A percentile compares a stretch with the other conserved stretches of the same genome.
phyloP scores from a whole-genome alignment of 2,888 invertebrate species.

The Heliconius aoede region DNA sequence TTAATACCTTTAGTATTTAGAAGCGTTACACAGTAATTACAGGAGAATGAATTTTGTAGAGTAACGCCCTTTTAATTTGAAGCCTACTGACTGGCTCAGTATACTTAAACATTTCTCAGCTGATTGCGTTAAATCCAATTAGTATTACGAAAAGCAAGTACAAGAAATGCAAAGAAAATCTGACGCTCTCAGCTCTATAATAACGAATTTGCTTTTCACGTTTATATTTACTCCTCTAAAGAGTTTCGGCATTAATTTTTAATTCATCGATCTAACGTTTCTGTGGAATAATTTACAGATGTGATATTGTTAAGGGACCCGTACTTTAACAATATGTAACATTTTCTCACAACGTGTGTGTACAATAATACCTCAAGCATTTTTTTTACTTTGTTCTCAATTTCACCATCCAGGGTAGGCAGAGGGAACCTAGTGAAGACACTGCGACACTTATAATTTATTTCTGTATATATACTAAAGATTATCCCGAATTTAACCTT shows the following conservation, averaged over 20 bases:
- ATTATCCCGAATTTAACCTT: no score
- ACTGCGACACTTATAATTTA: no score
- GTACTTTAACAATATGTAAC: not conserved
- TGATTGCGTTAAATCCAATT: slow-evolving; percentile 43
- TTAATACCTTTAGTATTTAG: slow-evolving; percentile 9
- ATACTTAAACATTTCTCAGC: slow-evolving; percentile 39
- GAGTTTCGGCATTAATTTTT: not conserved
- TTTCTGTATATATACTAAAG: no score
- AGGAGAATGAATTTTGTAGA: slow-evolving; percentile 27
- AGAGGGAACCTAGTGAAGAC: no score
- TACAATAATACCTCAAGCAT: no score
- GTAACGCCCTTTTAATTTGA: slow-evolving; percentile 32
- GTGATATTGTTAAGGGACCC: not conserved
- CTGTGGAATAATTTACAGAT: not conserved
- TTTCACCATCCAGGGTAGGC: no score
- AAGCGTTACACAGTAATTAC: slow-evolving; percentile 35
- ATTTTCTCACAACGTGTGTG: not conserved
- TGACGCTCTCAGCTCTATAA: slow-evolving; percentile 31
- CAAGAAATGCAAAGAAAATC: slow-evolving; percentile 27
- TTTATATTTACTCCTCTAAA: slow-evolving; percentile 13
- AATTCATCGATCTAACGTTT: not conserved
- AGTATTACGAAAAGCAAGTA: slow-evolving; percentile 21
- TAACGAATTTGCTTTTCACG: slow-evolving; percentile 34
- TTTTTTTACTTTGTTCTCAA: not conserved
- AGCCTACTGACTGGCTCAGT: slow-evolving; percentile 29